These are phyloP conservation scores for Apamea sordens DNA, from an alignment of 2,888 invertebrate genomes.

Conservation along the genomic window DNA sequence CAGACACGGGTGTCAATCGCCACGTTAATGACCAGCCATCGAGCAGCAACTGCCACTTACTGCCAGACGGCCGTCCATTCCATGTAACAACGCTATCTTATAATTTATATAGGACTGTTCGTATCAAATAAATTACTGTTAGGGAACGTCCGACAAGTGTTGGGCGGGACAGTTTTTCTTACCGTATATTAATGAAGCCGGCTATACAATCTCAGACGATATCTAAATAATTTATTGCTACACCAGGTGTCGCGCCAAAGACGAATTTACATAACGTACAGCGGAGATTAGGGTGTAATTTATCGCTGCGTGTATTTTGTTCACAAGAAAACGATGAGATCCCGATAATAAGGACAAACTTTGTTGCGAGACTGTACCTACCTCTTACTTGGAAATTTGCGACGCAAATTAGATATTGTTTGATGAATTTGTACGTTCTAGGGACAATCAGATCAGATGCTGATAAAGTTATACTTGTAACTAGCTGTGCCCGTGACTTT, in stretches of 20 bases:
- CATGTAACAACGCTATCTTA: conserved; percentile 52
- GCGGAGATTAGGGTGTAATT: conserved; percentile 73
- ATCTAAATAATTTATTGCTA: conserved; percentile 87
- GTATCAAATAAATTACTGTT: conserved; percentile 67
- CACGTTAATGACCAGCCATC: conserved; percentile 45
- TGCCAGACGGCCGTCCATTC: conserved; percentile 26
- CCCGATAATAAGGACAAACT: conserved; percentile 74
- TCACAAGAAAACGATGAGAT: conserved; percentile 77
- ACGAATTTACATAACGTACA: conserved; percentile 82
- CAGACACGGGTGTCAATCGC: conserved; percentile 23
- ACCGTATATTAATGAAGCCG: conserved; percentile 85
- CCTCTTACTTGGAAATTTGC: conserved; percentile 56
- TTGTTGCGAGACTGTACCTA: conserved; percentile 46
- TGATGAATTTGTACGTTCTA: conserved; percentile 36
- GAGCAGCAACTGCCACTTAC: conserved; percentile 41
- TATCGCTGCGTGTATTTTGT: conserved; percentile 78
- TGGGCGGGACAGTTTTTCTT: conserved; percentile 80
- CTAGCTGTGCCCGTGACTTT: background rate
- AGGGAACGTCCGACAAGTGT: conserved; percentile 75
- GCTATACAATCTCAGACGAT: conserved; percentile 83
- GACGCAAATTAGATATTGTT: conserved; percentile 66
- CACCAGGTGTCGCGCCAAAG: conserved; percentile 83
- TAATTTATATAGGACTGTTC: conserved; percentile 62
- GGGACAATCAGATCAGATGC: conserved; percentile 21
- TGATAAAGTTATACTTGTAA: background rate